Conservation (phyloP, 2,797 vertebrate species). For the Macrochelys suwanniensis region DNA sequence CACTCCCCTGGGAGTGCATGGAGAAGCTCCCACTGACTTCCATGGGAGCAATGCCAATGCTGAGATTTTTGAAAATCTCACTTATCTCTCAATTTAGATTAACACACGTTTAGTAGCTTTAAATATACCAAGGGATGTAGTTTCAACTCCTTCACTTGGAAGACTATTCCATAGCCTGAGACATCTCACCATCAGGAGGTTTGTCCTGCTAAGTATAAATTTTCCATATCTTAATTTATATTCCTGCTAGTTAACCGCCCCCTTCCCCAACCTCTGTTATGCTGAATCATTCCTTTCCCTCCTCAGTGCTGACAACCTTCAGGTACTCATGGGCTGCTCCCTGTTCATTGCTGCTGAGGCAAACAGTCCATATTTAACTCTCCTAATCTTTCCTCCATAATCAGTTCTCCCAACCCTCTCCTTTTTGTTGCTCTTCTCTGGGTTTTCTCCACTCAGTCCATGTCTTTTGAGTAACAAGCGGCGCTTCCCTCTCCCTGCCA, state of each 20-base stretch:
- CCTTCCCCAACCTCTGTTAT: not conserved
- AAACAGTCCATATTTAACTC: not conserved
- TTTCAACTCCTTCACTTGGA: no score
- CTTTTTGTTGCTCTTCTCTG: not conserved
- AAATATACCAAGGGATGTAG: no score
- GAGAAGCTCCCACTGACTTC: not conserved
- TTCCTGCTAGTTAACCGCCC: no score
- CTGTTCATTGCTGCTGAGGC: not conserved
- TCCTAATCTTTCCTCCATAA: not conserved
- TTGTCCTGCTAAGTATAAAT: no score
- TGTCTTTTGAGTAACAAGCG: not conserved
- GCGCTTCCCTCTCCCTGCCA: not conserved
- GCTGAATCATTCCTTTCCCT: not conserved
- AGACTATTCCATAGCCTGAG: no score
- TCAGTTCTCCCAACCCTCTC: not conserved
- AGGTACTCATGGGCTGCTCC: not conserved
- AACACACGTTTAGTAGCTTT: no score
- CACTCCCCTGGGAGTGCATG: accelerated
- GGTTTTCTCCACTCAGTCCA: not conserved
- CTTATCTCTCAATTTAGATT: no score
- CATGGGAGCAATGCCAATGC: not conserved
- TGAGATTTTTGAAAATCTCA: not conserved
- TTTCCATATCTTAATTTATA: no score
- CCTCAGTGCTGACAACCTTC: not conserved
- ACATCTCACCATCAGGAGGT: no score